phyloP scores from a whole-genome alignment of 2,113 vertebrate genomes.

The Morone saxatilis region DNA sequence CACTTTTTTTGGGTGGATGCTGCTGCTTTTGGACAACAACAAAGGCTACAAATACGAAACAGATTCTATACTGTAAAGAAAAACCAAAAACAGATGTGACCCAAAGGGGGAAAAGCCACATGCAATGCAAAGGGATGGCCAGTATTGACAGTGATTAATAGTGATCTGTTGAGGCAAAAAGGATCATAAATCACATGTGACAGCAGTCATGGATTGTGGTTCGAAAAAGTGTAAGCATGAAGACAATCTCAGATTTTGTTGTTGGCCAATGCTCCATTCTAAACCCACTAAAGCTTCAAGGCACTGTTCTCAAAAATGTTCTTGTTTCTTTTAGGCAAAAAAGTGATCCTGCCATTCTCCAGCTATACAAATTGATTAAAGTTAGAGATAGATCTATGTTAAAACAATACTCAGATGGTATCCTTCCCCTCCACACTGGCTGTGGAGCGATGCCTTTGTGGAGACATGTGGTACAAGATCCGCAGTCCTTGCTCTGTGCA shows the following conservation, averaged over 20 bases:
- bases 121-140: slow-evolving; percentile 38
- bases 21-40: slow-evolving; percentile 15
- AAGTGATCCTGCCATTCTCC: not conserved
- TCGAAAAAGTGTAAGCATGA: slow-evolving; percentile 47
- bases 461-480: not conserved
- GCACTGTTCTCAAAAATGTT: not conserved
- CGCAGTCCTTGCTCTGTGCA: not conserved
- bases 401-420: not conserved
- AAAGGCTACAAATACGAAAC: no score
- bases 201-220: slow-evolving; percentile 61
- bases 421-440: not conserved
- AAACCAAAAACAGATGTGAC: slow-evolving; percentile 36
- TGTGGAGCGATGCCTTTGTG: not conserved
- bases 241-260: slow-evolving; percentile 34
- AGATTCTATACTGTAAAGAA: not conserved
- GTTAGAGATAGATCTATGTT: not conserved
- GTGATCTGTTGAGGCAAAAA: slow-evolving; percentile 63
- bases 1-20: slow-evolving; percentile 2
- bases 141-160: slow-evolving; percentile 73
- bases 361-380: not conserved
- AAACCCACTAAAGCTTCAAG: not conserved
- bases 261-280: not conserved
- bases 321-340: not conserved
- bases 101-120: slow-evolving; percentile 10
- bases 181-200: slow-evolving; percentile 81